Evolutionary conservation across 2,888 invertebrate genomes (phyloP), one percentile per base, ranked within the genome.

Genomic region (Girardia tigrina): DNA sequence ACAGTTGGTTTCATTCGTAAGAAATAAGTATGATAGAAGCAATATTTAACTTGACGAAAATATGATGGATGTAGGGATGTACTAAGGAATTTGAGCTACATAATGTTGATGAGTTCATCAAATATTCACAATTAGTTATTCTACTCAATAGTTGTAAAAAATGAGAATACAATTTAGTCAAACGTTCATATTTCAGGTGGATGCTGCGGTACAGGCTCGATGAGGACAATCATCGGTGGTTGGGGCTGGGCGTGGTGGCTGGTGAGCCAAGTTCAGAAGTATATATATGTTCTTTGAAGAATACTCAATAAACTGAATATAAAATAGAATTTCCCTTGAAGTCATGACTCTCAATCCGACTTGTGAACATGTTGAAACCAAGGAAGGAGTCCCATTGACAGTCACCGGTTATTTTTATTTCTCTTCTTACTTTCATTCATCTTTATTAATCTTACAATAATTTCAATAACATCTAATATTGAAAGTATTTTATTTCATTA

Each of bases 401-500:
- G 95, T 97, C 27, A 95, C 94, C 1, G 95, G 94, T 0, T 94
- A n/a, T n/a, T n/a, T n/a, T n/a, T n/a, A n/a, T n/a, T n/a, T n/a
- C n/a, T n/a, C n/a, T n/a, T n/a, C n/a, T n/a, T n/a, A n/a, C n/a
- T n/a, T n/a, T n/a, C n/a, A n/a, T n/a, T n/a, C n/a, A n/a, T n/a
- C n/a, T n/a, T n/a, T n/a, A n/a, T n/a, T n/a, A n/a, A n/a, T n/a
- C n/a, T n/a, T n/a, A n/a, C n/a, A n/a, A n/a, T n/a, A n/a, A n/a
- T n/a, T n/a, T n/a, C n/a, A n/a, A n/a, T n/a, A n/a, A n/a, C n/a
- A n/a, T n/a, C n/a, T n/a, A n/a, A n/a, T n/a, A n/a, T n/a, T n/a
- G n/a, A n/a, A n/a, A n/a, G n/a, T n/a, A n/a, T n/a, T n/a, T n/a
- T n/a, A n/a, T n/a, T n/a, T n/a, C n/a, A n/a, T n/a, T n/a, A n/a